Evolutionary conservation across 1,140 invertebrate genomes (phyloP).

Genomic region (Contarinia nasturtii): DNA sequence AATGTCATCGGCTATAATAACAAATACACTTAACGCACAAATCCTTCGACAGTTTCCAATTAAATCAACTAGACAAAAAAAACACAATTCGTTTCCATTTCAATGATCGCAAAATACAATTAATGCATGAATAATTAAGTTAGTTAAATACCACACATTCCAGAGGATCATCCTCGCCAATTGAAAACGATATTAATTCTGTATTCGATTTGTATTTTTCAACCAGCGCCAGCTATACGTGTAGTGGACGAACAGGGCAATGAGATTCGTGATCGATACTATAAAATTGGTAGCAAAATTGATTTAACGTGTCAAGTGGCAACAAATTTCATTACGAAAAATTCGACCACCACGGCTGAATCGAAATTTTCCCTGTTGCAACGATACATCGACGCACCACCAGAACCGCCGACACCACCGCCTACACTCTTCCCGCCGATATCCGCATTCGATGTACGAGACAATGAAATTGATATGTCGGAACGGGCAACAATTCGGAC

Average conservation of each 20-base stretch:
- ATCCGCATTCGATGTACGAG: constrained; percentile 19
- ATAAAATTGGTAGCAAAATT: constrained; percentile 50
- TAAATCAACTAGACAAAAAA: too few relatives aligned
- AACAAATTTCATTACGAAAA: constrained; percentile 15
- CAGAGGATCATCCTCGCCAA: neutral
- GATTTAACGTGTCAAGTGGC: constrained; percentile 42
- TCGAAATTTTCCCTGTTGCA: constrained; percentile 4
- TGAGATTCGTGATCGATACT: constrained; percentile 45
- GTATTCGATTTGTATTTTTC: neutral
- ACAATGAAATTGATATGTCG: constrained; percentile 25
- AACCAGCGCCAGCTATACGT: constrained; percentile 37
- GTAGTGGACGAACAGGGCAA: constrained; percentile 46
- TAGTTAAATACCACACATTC: neutral
- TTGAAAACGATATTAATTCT: neutral
- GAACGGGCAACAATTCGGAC: constrained; percentile 16
- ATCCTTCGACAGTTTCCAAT: too few relatives aligned
- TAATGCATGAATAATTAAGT: too few relatives aligned
- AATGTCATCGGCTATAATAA: too few relatives aligned
- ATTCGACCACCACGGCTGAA: constrained; percentile 1
- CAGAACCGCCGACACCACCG: constrained; percentile 1
- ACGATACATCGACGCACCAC: constrained; percentile 14
- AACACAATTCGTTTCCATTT: too few relatives aligned
- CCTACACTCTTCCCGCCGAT: constrained; percentile 12
- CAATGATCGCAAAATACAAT: too few relatives aligned
- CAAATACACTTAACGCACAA: too few relatives aligned